Base-by-base conservation (phyloP, 1,140 invertebrate genomes). In the Cydia pomonella region DNA sequence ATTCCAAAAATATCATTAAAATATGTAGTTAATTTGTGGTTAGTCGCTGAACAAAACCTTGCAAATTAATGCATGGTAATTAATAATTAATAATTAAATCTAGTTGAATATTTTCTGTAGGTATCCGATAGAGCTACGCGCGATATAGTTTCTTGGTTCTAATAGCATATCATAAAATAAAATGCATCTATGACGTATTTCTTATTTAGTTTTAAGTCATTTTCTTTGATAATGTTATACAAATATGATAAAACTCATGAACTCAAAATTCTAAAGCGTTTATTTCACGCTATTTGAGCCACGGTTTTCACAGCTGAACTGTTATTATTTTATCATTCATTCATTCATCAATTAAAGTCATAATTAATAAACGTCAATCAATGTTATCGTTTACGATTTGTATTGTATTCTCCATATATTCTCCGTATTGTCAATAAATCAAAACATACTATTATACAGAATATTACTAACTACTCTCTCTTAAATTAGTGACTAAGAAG, bases 341-440 rank as follows among this genome's bases (percentile, higher is more conserved):
- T 50, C 47, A 50, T 50, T 18, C 16, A 50, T 50, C n/a, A 50
- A 50, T 50, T n/a, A 50, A 50, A 50, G n/a, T 50, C 47, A 50
- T 50, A 13, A 47, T n/a, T 0, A 29, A 29, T 5, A 41, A 44
- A 44, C 41, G 41, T 44, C 41, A 44, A 44, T 44, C 0, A 3
- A 13, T 44, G 4, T 44, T 4, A 44, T 44, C 13, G 16, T 44
- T 44, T 44, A 44, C 41, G 41, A 44, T 44, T 44, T 53, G 50
- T 50, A 50, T 50, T 44, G 41, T 47, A 47, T 47, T 18, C n/a
- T n/a, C n/a, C n/a, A n/a, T n/a, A n/a, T n/a, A n/a, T n/a, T n/a
- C n/a, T n/a, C n/a, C n/a, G n/a, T 18, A 53, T n/a, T 44, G 1
- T 44, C 41, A 44, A 16, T 44, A 53, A 53, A 53, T 5, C n/a